phyloP scores from a whole-genome alignment of 2,888 invertebrate species.

The Acrobasis consociella region DNA sequence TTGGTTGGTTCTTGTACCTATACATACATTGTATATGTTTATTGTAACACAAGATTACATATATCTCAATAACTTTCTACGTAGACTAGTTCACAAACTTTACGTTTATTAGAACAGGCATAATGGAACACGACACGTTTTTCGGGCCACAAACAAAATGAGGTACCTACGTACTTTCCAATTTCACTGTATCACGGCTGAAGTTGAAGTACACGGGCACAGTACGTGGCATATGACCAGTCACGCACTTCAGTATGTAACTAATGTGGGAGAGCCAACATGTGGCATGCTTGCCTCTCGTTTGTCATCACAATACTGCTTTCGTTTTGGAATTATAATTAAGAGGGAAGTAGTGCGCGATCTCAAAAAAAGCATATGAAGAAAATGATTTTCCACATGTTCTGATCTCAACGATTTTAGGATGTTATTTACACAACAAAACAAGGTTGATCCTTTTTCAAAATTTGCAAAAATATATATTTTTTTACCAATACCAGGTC shows the following conservation, averaged over 20 bases:
- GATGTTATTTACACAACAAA: no score
- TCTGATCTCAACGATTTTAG: no score
- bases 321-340: conserved; percentile 4
- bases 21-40: no score
- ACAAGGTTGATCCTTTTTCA: no score
- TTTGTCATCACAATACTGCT: conserved; percentile 9
- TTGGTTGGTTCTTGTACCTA: no score
- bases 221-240: conserved; percentile 59
- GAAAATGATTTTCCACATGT: no score
- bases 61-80: neutral
- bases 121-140: neutral
- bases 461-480: no score
- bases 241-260: conserved; percentile 60
- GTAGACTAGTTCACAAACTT: neutral
- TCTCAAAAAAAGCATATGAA: no score
- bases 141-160: neutral
- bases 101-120: no score
- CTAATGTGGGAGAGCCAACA: conserved; percentile 58
- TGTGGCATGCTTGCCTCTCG: conserved; percentile 35
- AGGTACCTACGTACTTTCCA: neutral
- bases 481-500: no score
- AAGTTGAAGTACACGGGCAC: neutral
- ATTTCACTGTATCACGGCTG: conserved; percentile 5
- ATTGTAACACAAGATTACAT: no score
- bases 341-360: neutral